These are phyloP conservation scores for Drosophila neocordata DNA, from an alignment of 1,140 invertebrate genomes.

Conservation along the genomic window DNA sequence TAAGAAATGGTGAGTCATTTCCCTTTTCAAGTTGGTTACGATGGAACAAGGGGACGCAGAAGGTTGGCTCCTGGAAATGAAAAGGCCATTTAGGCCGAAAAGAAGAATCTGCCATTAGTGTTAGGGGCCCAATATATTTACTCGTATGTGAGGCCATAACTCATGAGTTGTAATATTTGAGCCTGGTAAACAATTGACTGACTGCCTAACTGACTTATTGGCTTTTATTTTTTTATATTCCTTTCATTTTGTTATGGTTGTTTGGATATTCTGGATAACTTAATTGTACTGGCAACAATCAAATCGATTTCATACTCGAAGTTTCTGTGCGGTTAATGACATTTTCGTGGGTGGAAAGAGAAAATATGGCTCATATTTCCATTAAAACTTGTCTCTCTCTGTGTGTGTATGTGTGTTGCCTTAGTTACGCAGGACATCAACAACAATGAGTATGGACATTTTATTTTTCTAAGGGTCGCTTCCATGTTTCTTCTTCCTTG, in stretches of 20 bases:
- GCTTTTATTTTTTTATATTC: slow-evolving; percentile 14
- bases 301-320: slow-evolving; percentile 55
- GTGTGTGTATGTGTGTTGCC: slow-evolving; percentile 49
- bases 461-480: slow-evolving; percentile 19
- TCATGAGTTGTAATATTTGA: slow-evolving; percentile 23
- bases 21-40: slow-evolving; percentile 14
- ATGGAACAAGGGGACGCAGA: not conserved
- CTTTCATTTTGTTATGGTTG: not conserved
- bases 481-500: not conserved
- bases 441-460: slow-evolving; percentile 35
- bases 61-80: not conserved
- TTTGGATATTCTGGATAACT: slow-evolving; percentile 23
- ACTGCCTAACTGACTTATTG: slow-evolving; percentile 40
- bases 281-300: slow-evolving; percentile 29
- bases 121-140: not conserved
- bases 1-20: slow-evolving; percentile 60
- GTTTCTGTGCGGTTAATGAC: slow-evolving; percentile 16
- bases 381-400: slow-evolving; percentile 1
- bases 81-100: slow-evolving; percentile 5
- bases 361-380: slow-evolving; percentile 31
- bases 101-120: slow-evolving; percentile 1
- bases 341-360: not conserved
- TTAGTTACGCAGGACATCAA: slow-evolving; percentile 62
- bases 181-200: slow-evolving; percentile 39
- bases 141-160: slow-evolving; percentile 14